Evolutionary conservation across 2,888 invertebrate genomes (phyloP).

Genomic region (Petrolisthes cinctipes): DNA sequence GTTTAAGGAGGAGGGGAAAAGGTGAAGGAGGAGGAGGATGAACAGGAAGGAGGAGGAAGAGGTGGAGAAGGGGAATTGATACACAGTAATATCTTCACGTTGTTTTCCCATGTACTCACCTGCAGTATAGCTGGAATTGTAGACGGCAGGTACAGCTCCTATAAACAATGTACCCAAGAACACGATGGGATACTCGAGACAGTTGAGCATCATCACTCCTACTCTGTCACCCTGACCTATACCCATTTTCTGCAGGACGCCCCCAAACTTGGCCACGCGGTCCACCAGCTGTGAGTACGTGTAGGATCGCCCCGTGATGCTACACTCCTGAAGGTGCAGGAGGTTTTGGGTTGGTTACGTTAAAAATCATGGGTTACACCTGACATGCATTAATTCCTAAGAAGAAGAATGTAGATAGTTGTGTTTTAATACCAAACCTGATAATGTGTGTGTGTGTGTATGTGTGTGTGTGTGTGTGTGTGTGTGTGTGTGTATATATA

Average conservation of each 20-base stretch:
- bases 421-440: neutral
- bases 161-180: conserved; percentile 36
- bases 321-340: conserved; percentile 36
- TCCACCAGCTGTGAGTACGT: conserved; percentile 42
- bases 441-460: neutral
- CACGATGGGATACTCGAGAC: conserved; percentile 43
- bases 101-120: too few relatives aligned
- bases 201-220: conserved; percentile 40
- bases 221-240: conserved; percentile 14
- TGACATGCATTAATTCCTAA: neutral
- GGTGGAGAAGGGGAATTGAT: too few relatives aligned
- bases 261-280: conserved; percentile 23
- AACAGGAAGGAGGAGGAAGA: too few relatives aligned
- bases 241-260: neutral
- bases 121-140: conserved; percentile 16
- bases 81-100: too few relatives aligned
- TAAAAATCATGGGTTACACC: too few relatives aligned
- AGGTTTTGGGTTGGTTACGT: too few relatives aligned
- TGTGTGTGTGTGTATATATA: neutral
- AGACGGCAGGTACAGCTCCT: conserved; percentile 3
- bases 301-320: conserved; percentile 23
- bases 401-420: neutral
- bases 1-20: too few relatives aligned
- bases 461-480: neutral
- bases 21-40: too few relatives aligned